Evolutionary conservation across 2,797 vertebrate genomes (phyloP), one percentile per base, ranked within the genome.

Genomic region (Tympanoctomys barrerae): DNA sequence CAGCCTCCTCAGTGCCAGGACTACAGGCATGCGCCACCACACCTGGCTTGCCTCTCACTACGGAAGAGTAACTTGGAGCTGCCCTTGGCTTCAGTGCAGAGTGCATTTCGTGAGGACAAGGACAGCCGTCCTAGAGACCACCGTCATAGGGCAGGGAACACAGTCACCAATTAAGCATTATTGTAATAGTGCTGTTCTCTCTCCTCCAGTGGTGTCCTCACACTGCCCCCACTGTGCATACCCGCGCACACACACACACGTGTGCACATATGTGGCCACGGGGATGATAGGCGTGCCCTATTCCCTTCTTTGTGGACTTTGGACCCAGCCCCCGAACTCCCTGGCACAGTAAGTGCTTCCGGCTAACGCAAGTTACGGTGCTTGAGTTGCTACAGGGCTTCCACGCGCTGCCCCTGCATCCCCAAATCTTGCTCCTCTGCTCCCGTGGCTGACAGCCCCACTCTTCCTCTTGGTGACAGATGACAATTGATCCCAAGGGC

Each of bases 401-500:
- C 90, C 90, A 61, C 22, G 71, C 24, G 49, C n/a, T 59, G 13
- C 31, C 85, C 77, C 57, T 93, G 46, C 33, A 0, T 52, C 61
- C 85, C 89, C 66, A 79, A 31, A 39, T 79, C 75, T 89, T 91
- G n/a, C 85, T 93, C 80, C 59, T 77, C 61, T 79, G 24, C 46
- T 66, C 33, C 31, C 52, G 11, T 49, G 75, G 11, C 12, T 61
- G 26, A 70, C 59, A 19, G 49, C 62, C 59, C 24, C 22, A 2
- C 42, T 73, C 7, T 83, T 22, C 26, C 52, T 77, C 61, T 54
- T 19, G 39, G 81, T 26, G 49, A 85, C 62, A 70, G 84, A 26
- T 80, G 73, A 94, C 62, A 57, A 82, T 61, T 33, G 59, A 66
- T 94, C 84, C 91, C 49, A 75, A 95, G 68, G 92, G 39, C 31